A percentile compares a stretch with the other conserved stretches of the same genome.
Conservation (phyloP, 2,113 vertebrate species). For the Caracal caracal region DNA sequence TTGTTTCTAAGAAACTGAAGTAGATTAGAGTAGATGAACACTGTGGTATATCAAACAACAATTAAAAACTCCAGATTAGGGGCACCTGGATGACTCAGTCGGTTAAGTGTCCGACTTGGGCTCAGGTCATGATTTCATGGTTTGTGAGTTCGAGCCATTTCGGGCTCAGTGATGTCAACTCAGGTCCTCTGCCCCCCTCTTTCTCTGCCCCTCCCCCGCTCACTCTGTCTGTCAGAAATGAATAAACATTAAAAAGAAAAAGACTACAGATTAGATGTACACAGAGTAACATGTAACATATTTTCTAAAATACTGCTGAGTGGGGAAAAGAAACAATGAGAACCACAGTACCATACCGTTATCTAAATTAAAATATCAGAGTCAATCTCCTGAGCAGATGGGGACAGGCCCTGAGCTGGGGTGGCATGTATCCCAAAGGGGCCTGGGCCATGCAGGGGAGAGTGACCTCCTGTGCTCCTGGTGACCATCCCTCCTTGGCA, state of each 20-base stretch:
- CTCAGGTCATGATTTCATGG: too few species aligned
- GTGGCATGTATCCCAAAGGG: neutral
- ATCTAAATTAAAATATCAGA: neutral
- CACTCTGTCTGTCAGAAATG: too few species aligned
- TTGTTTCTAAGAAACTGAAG: slow-evolving; percentile 36
- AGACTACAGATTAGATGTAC: neutral
- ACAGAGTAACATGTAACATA: neutral
- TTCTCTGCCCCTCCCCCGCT: too few species aligned
- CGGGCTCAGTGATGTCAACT: too few species aligned
- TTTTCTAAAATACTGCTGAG: neutral
- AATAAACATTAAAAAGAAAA: too few species aligned
- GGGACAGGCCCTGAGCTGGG: neutral
- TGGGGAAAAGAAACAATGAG: neutral
- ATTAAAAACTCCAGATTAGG: neutral
- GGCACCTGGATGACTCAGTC: too few species aligned
- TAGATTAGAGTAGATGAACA: slow-evolving; percentile 33
- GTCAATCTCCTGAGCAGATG: neutral
- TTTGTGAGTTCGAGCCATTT: too few species aligned
- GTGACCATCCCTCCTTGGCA: neutral
- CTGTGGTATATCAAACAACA: slow-evolving; percentile 22
- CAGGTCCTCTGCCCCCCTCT: too few species aligned
- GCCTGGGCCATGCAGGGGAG: neutral
- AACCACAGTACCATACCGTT: neutral
- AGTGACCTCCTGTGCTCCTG: neutral
- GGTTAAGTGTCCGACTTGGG: too few species aligned